A percentile compares a stretch with the other conserved stretches of the same genome.
Evolutionary conservation across 2,797 vertebrate species (phyloP).

Genomic region (Enteromius afrohamiltoni): DNA sequence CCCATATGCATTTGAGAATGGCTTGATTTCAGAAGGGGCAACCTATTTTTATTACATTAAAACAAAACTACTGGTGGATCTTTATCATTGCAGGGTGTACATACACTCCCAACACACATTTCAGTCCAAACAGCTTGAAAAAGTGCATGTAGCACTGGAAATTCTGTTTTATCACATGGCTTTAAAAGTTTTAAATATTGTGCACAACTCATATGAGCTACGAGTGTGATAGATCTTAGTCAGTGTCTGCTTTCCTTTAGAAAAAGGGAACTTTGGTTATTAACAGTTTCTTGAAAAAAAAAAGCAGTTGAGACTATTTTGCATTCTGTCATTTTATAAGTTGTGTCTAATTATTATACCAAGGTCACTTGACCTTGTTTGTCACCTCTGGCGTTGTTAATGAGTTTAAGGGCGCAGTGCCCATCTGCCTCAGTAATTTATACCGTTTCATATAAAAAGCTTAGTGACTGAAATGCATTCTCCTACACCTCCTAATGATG

Average conservation of each 20-base stretch:
- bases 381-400: slow-evolving; percentile 20
- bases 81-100: too few species aligned
- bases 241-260: neutral
- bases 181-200: neutral
- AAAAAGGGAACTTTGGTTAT: neutral
- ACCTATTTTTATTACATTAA: too few species aligned
- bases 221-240: neutral
- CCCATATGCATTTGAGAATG: too few species aligned
- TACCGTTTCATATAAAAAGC: neutral
- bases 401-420: neutral
- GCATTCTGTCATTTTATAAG: slow-evolving; percentile 7
- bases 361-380: slow-evolving; percentile 20
- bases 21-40: too few species aligned
- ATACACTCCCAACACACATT: too few species aligned
- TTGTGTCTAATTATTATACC: neutral
- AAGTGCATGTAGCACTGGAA: too few species aligned
- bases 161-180: neutral
- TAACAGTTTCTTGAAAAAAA: neutral
- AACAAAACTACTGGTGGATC: too few species aligned
- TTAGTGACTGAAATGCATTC: neutral
- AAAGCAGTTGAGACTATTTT: slow-evolving; percentile 4
- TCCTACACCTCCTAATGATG: neutral
- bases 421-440: slow-evolving; percentile 5
- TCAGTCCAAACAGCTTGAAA: too few species aligned
- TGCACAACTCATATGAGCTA: neutral